These are phyloP conservation scores for Poeciliopsis retropinna DNA, from an alignment of 2,113 vertebrate genomes.

Conservation along the genomic window DNA sequence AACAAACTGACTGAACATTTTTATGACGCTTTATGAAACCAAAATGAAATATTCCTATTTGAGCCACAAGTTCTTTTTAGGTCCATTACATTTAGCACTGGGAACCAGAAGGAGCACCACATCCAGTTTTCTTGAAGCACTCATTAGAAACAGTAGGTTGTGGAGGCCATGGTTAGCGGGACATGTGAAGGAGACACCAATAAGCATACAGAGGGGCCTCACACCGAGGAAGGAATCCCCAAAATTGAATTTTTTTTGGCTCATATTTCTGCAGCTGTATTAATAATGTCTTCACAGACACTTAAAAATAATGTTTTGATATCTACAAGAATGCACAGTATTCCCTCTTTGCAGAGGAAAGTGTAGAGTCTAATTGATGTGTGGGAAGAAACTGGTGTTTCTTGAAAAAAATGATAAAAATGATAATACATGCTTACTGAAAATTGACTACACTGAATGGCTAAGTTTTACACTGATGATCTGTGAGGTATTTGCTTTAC, in stretches of 20 bases:
- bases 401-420: too few relatives aligned
- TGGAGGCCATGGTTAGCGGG: too few relatives aligned
- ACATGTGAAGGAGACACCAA: not conserved
- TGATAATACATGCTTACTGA: too few relatives aligned
- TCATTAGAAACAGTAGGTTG: not conserved
- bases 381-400: not conserved
- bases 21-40: not conserved
- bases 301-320: not conserved
- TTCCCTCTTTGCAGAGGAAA: not conserved
- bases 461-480: not conserved
- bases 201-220: not conserved
- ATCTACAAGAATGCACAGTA: not conserved
- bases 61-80: not conserved
- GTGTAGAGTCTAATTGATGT: not conserved
- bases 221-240: not conserved
- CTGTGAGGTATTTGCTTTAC: not conserved
- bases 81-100: not conserved
- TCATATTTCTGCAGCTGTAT: not conserved
- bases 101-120: not conserved
- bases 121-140: too few relatives aligned
- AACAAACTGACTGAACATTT: not conserved
- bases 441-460: not conserved
- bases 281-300: not conserved
- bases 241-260: not conserved
- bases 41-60: not conserved